phyloP scores from a whole-genome alignment of 2,797 vertebrate genomes.

The Potorous gilbertii region DNA sequence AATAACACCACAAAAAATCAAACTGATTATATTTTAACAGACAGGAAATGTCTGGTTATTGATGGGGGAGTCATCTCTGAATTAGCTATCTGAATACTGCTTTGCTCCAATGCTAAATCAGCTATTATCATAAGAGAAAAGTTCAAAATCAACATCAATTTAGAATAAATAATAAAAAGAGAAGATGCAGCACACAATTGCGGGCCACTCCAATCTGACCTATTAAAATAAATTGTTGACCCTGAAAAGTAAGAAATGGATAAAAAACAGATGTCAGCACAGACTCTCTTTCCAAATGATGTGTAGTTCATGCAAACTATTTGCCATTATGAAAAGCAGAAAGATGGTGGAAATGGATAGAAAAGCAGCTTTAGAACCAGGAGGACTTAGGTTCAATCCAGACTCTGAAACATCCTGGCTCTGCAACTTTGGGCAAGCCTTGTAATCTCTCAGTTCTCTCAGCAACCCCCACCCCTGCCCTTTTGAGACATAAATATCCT shows the following conservation, averaged over 20 bases:
- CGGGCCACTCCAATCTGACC: background rate
- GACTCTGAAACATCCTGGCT: background rate
- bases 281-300: background rate
- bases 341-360: background rate
- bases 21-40: background rate
- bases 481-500: background rate
- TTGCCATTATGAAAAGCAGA: background rate
- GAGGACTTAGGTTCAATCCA: background rate
- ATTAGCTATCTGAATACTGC: background rate
- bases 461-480: background rate
- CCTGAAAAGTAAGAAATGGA: background rate
- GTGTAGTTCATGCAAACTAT: background rate
- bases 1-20: background rate
- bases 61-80: background rate
- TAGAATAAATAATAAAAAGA: background rate
- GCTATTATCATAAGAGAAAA: background rate
- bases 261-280: background rate
- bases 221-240: background rate
- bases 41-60: background rate
- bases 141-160: background rate
- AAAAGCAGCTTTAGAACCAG: background rate
- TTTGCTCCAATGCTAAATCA: background rate
- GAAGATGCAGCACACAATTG: background rate
- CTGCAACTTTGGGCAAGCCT: background rate
- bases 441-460: background rate